These are phyloP conservation scores for Orchesellides sinensis DNA, from an alignment of 2,888 invertebrate species.

Conservation along the genomic window DNA sequence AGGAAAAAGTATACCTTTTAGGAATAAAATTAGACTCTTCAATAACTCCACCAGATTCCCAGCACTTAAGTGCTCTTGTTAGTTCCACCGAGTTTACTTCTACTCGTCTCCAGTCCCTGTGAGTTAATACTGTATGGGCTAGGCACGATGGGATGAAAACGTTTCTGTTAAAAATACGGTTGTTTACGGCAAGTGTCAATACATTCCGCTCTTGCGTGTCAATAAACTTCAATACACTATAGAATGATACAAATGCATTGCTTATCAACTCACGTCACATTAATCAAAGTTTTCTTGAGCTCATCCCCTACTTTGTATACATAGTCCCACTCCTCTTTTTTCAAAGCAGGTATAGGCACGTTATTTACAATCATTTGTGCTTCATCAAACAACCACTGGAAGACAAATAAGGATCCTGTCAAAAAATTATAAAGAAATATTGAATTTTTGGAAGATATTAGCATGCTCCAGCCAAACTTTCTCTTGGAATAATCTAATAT, in stretches of 20 bases:
- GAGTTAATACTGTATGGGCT: constrained; percentile 92
- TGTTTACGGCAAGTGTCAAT: constrained; percentile 6
- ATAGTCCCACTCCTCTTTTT: constrained; percentile 93
- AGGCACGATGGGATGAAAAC: constrained; percentile 96
- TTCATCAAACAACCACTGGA: constrained; percentile 97
- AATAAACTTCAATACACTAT: neutral
- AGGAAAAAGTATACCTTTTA: constrained; percentile 61
- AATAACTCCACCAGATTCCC: constrained; percentile 81
- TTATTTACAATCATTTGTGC: constrained; percentile 96
- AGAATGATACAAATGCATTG: neutral
- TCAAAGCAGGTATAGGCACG: constrained; percentile 90
- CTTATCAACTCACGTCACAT: constrained; percentile 81
- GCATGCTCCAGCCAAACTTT: too few species aligned
- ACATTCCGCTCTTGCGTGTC: neutral
- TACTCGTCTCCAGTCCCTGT: constrained; percentile 91
- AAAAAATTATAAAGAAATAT: constrained; percentile 59
- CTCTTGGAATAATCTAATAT: too few species aligned
- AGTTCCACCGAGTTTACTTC: constrained; percentile 90
- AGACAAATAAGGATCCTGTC: constrained; percentile 91
- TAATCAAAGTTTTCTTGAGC: constrained; percentile 87
- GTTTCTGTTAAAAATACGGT: constrained; percentile 81
- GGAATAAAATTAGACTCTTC: constrained; percentile 72
- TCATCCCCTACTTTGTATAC: constrained; percentile 94
- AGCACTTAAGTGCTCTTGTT: constrained; percentile 90
- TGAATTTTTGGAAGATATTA: too few species aligned